These are phyloP conservation scores for Laticauda colubrina DNA, from an alignment of 2,113 vertebrate genomes.

Conservation along the genomic window DNA sequence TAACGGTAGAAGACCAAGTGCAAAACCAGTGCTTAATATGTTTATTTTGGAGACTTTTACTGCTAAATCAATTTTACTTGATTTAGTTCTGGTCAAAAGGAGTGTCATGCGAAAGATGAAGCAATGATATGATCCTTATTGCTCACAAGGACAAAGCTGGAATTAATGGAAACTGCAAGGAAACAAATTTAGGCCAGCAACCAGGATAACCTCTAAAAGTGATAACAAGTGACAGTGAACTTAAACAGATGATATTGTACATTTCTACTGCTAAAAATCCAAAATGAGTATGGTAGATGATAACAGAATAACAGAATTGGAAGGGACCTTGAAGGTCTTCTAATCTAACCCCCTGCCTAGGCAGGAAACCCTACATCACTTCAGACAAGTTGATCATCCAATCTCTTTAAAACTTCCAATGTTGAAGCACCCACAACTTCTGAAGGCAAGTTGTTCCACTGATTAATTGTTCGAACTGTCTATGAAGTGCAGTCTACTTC, in stretches of 20 bases:
- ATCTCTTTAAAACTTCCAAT: no score
- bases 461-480: no score
- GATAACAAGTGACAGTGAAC: background rate
- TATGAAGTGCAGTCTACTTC: no score
- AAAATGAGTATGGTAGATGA: background rate
- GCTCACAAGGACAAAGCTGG: background rate
- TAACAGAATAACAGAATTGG: background rate
- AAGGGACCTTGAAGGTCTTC: background rate
- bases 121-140: background rate
- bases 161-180: background rate
- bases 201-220: background rate
- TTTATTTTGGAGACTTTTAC: background rate
- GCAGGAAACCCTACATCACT: background rate
- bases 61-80: background rate
- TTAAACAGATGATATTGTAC: background rate
- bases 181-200: background rate
- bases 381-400: no score
- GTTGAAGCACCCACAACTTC: no score
- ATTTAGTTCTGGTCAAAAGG: background rate
- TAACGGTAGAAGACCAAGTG: background rate
- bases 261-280: background rate
- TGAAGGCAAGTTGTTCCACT: no score
- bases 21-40: background rate
- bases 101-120: background rate
- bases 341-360: background rate